phyloP scores from a whole-genome alignment of 2,797 vertebrate species.

The Telmatherina bonti region DNA sequence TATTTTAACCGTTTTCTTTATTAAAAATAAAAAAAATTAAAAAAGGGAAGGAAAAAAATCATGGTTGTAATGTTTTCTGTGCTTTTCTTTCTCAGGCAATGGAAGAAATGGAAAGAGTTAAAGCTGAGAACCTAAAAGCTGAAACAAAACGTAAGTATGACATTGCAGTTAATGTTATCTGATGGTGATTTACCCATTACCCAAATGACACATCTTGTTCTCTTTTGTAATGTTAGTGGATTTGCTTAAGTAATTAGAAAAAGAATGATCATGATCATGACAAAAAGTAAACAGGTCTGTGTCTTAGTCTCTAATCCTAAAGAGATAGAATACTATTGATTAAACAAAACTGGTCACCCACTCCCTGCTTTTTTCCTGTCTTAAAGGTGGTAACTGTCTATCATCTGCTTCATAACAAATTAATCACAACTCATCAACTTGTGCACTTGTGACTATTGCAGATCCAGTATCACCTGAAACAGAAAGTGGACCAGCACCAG shows the following conservation, averaged over 20 bases:
- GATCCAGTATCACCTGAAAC: conserved; percentile 29
- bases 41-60: no score
- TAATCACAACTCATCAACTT: background rate
- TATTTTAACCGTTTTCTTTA: background rate
- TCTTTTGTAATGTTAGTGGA: background rate
- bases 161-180: background rate
- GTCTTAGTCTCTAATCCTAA: no score
- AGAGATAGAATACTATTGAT: no score
- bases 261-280: background rate
- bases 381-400: no score
- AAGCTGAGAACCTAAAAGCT: conserved; percentile 79
- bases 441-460: conserved; percentile 27
- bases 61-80: background rate
- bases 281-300: no score
- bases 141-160: conserved; percentile 75
- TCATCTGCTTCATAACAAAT: background rate
- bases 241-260: background rate
- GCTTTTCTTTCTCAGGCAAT: conserved; percentile 79
- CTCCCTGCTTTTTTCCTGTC: no score
- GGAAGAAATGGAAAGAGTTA: conserved; percentile 90
- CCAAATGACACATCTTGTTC: background rate
- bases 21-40: no score
- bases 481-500: conserved; percentile 20
- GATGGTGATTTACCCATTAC: background rate
- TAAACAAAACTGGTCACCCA: no score